phyloP scores from a whole-genome alignment of 2,888 invertebrate genomes.

The Linyphia triangularis region DNA sequence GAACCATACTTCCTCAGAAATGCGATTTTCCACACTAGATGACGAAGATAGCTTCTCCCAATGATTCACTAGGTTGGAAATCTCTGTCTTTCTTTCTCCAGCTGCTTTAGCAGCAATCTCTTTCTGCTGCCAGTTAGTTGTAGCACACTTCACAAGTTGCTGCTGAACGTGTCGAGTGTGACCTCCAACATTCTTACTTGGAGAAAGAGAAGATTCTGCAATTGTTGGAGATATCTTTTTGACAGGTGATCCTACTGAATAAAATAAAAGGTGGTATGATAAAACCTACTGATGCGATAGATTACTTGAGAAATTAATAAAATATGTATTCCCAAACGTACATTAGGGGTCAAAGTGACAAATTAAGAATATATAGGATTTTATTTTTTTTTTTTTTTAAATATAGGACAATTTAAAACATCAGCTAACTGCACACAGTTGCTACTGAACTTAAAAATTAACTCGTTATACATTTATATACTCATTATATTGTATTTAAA shows the following conservation, averaged over 20 bases:
- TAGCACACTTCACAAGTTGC: conserved; percentile 78
- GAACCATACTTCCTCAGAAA: conserved; percentile 8
- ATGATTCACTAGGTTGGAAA: conserved; percentile 79
- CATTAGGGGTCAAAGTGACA: no score
- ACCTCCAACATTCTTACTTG: conserved; percentile 77
- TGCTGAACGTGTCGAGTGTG: conserved; percentile 79
- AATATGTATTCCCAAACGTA: no score
- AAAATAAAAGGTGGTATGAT: no score
- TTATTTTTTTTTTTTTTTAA: no score
- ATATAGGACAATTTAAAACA: no score
- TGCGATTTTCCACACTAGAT: conserved; percentile 3
- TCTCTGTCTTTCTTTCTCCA: conserved; percentile 79
- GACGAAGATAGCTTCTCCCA: conserved; percentile 76
- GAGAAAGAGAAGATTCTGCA: conserved; percentile 8
- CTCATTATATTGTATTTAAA: no score
- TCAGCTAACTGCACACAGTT: no score
- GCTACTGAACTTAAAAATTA: no score
- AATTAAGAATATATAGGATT: no score
- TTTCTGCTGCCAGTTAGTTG: conserved; percentile 78
- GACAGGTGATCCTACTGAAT: conserved; percentile 18
- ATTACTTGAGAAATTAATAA: no score
- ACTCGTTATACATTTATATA: no score
- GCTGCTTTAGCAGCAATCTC: conserved; percentile 79
- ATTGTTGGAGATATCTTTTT: not conserved
- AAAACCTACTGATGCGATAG: no score